Base-by-base conservation (phyloP, 1,140 invertebrate species). In the Drosophila novamexicana region DNA sequence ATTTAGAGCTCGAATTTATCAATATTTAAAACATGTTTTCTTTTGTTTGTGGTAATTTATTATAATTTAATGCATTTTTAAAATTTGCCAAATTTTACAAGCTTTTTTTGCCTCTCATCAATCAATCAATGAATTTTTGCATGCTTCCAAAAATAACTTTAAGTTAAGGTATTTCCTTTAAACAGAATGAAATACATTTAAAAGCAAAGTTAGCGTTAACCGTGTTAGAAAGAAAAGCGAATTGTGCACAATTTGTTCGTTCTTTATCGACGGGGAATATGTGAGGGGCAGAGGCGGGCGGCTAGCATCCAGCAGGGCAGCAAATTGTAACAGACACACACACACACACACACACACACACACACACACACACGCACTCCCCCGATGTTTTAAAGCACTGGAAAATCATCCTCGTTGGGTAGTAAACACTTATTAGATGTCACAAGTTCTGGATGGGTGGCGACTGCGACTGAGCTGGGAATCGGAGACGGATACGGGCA, bases 361-460 rank as follows among this genome's bases (percentile, higher is more conserved):
- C 59, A 22, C 44, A 66, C 61, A 61, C 52, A 16, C 58, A 47
- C 52, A 44, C 40, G 44, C 61, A 70, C 70, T 22, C 56, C 56
- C 29, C 70, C 10, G 67, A 65, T 73, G 58, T 76, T 59, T 85
- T 88, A 86, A 88, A 82, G 79, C 79, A 76, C 64, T 79, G 76
- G 66, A 67, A 75, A 63, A 69, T 57, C 47, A 53, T 72, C 53
- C 65, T 57, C 74, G 69, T 77, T 79, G 76, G 78, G 82, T 63
- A 72, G 79, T 86, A 86, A 88, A 88, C 79, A 82, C 82, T 86
- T 86, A 88, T 86, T 82, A 88, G 79, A 82, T 71, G 83, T 79
- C 75, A 86, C 78, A 72, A 79, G 73, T 37, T 40, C 37, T 40
- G 50, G 8, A 50, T 16, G 4, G 37, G 18, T 29, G n/a, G 49